Evolutionary conservation across 2,888 invertebrate species (phyloP).

Genomic region (Steinernema carpocapsae): DNA sequence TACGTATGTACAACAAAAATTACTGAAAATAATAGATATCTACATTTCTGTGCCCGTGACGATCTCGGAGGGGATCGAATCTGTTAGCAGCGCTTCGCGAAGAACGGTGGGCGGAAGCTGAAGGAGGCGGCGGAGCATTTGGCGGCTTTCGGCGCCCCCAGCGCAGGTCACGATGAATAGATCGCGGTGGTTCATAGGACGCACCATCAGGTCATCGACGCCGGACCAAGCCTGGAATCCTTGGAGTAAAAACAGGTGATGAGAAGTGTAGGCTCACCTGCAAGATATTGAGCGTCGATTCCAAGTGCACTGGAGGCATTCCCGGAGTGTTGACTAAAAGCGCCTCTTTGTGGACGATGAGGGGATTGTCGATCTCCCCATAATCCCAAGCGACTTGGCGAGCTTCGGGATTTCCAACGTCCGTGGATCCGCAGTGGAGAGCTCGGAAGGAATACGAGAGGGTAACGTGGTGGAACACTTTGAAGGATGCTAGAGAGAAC

Average conservation of each 20-base stretch:
- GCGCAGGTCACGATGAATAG: constrained; percentile 23
- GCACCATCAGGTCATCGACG: constrained; percentile 20
- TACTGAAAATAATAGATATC: background rate
- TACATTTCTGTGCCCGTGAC: background rate
- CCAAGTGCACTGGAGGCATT: constrained; percentile 26
- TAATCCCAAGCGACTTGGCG: constrained; percentile 10
- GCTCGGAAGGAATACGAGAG: constrained; percentile 8
- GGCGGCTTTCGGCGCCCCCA: constrained; percentile 8
- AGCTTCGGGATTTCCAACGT: background rate
- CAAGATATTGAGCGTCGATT: constrained; percentile 3
- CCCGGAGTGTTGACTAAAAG: constrained; percentile 9
- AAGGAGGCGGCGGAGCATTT: constrained; percentile 4
- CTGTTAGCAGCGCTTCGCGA: background rate
- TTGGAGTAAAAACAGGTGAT: background rate
- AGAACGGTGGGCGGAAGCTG: background rate
- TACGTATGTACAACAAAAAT: background rate
- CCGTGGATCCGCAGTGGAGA: background rate
- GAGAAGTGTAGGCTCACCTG: background rate
- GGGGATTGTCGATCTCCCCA: constrained; percentile 20
- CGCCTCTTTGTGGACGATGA: constrained; percentile 25
- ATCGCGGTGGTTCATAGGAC: constrained; percentile 13
- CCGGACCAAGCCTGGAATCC: constrained; percentile 23
- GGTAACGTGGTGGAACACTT: constrained; percentile 29
- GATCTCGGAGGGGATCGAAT: background rate
- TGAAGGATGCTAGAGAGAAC: background rate